Conservation (phyloP, 2,113 vertebrate genomes). For the Tragelaphus scriptus region DNA sequence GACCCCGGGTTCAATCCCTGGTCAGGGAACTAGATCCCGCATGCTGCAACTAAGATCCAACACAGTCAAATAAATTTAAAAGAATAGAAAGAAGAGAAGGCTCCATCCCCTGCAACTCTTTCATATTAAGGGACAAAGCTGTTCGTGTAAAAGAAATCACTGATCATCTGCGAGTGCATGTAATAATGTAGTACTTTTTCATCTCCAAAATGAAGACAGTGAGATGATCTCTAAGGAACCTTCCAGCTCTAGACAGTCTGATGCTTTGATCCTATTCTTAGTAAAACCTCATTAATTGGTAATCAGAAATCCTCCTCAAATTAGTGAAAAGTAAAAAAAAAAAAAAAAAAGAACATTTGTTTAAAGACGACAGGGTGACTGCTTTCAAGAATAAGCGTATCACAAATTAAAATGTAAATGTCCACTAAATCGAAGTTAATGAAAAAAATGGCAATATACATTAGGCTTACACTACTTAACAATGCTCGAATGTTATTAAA, state of each 20-base stretch:
- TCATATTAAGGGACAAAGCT: background rate
- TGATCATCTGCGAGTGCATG: background rate
- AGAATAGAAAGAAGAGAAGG: background rate
- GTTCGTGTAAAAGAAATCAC: background rate
- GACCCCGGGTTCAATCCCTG: background rate
- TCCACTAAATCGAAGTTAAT: constrained; percentile 59
- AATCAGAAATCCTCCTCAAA: constrained; percentile 66
- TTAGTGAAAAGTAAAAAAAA: constrained; percentile 52
- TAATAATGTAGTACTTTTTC: background rate
- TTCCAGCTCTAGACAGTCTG: background rate
- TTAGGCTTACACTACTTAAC: background rate
- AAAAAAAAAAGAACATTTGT: constrained; percentile 52
- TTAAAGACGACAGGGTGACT: constrained; percentile 28
- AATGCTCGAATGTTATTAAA: background rate
- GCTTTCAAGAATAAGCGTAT: constrained; percentile 18
- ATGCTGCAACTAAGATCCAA: background rate
- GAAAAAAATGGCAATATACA: constrained; percentile 29
- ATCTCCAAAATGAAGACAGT: constrained; percentile 29
- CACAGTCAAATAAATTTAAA: background rate
- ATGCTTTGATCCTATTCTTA: constrained; percentile 69
- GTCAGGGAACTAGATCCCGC: background rate
- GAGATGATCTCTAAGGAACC: constrained; percentile 33
- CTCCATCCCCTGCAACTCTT: background rate
- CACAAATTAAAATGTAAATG: constrained; percentile 61
- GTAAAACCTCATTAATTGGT: constrained; percentile 72